phyloP scores from a whole-genome alignment of 2,113 vertebrate species.

The Numida meleagris region DNA sequence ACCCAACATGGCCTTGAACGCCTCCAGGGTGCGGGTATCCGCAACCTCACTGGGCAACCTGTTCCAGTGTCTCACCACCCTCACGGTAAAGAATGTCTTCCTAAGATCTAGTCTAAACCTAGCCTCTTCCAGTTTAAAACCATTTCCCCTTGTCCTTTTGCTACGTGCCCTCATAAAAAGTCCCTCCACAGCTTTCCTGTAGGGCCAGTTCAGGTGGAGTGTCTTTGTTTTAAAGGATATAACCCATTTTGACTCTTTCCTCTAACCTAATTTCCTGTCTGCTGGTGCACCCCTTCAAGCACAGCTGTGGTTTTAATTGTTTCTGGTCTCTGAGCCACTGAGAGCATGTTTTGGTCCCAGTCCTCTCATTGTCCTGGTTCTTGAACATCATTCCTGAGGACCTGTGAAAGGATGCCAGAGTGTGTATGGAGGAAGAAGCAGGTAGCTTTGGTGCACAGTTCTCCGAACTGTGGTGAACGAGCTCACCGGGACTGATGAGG shows the following conservation, averaged over 20 bases:
- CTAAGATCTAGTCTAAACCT: too few relatives aligned
- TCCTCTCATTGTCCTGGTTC: neutral
- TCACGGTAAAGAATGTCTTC: too few relatives aligned
- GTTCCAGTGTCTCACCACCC: too few relatives aligned
- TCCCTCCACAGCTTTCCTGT: too few relatives aligned
- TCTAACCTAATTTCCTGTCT: neutral
- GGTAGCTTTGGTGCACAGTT: neutral
- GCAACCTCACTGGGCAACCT: too few relatives aligned
- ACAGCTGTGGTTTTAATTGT: neutral
- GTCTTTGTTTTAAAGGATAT: neutral
- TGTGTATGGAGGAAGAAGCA: neutral
- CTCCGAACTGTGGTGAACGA: neutral
- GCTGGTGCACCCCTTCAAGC: neutral
- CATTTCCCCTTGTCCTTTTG: too few relatives aligned
- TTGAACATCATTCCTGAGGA: neutral
- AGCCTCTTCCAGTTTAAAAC: too few relatives aligned
- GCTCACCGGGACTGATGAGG: neutral
- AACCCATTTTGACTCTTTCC: neutral
- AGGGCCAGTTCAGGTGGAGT: too few relatives aligned
- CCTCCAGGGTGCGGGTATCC: too few relatives aligned
- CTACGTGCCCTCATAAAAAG: too few relatives aligned
- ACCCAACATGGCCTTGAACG: too few relatives aligned
- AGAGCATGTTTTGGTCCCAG: neutral
- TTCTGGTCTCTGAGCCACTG: neutral
- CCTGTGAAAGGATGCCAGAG: neutral